Evolutionary conservation across 2,888 invertebrate genomes (phyloP).

Genomic region (Stictocephala bisonia): DNA sequence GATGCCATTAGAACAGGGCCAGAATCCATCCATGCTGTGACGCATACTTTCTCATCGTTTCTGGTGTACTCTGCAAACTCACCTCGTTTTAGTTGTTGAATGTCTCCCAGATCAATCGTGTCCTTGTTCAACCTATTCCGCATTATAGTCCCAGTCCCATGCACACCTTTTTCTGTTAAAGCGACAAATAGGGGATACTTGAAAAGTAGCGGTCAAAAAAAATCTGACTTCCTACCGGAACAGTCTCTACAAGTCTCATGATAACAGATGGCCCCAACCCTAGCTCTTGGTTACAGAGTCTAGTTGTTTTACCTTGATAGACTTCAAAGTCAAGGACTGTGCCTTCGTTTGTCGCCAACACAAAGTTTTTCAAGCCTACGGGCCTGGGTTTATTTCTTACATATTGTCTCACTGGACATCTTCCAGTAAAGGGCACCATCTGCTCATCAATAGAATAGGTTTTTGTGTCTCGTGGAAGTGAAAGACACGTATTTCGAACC

Average conservation of each 20-base stretch:
- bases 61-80: conserved; percentile 25
- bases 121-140: neutral
- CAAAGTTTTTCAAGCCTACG: conserved; percentile 27
- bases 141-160: conserved; percentile 31
- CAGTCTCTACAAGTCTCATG: conserved; percentile 19
- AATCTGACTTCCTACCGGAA: neutral
- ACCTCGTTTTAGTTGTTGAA: conserved; percentile 1
- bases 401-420: neutral
- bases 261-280: neutral
- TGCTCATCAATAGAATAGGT: conserved; percentile 43
- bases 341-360: neutral
- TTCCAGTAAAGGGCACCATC: conserved; percentile 37
- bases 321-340: conserved; percentile 35
- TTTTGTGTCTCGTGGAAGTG: neutral
- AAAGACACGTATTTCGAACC: neutral
- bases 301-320: conserved; percentile 14
- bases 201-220: conserved; percentile 34
- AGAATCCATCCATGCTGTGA: conserved; percentile 23
- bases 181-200: neutral
- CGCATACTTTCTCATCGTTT: conserved; percentile 4
- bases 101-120: neutral
- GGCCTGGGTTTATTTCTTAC: conserved; percentile 43
- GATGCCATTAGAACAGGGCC: conserved; percentile 3
- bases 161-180: conserved; percentile 5
- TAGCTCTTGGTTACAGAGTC: neutral